Conservation (phyloP, 1,140 invertebrate species). For the Aphis craccivora region DNA sequence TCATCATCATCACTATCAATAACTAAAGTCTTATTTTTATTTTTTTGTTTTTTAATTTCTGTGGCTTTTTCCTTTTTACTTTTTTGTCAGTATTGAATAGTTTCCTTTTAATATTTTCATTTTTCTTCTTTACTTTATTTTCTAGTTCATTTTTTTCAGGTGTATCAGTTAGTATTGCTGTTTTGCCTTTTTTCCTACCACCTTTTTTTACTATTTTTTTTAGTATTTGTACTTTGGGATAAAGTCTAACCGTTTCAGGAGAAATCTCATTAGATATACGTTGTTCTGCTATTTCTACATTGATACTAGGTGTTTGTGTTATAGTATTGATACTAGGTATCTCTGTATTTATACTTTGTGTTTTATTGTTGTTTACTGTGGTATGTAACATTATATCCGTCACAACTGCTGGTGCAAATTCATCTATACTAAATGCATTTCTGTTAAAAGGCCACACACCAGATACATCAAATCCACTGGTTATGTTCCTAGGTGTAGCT, state of each 20-base stretch:
- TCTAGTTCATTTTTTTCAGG: neutral
- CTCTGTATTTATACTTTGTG: neutral
- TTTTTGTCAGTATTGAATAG: too few relatives aligned
- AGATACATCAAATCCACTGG: slow-evolving; percentile 61
- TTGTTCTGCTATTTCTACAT: too few relatives aligned
- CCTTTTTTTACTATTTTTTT: neutral
- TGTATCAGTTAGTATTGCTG: neutral
- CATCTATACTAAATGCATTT: slow-evolving; percentile 62
- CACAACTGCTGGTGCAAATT: neutral
- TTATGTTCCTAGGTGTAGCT: slow-evolving; percentile 60
- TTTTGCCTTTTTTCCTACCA: neutral
- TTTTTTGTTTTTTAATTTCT: too few relatives aligned
- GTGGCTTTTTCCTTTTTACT: too few relatives aligned
- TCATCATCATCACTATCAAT: too few relatives aligned
- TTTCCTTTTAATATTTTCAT: too few relatives aligned
- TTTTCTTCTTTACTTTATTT: neutral
- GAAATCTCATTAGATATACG: neutral
- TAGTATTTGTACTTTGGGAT: neutral
- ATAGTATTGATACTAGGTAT: too few relatives aligned
- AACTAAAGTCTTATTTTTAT: too few relatives aligned
- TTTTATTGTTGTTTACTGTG: neutral
- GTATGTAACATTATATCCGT: neutral
- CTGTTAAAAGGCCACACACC: slow-evolving; percentile 64
- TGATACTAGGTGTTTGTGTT: too few relatives aligned
- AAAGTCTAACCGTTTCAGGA: neutral